Evolutionary conservation across 2,113 vertebrate genomes (phyloP).

Genomic region (Octodon degus): DNA sequence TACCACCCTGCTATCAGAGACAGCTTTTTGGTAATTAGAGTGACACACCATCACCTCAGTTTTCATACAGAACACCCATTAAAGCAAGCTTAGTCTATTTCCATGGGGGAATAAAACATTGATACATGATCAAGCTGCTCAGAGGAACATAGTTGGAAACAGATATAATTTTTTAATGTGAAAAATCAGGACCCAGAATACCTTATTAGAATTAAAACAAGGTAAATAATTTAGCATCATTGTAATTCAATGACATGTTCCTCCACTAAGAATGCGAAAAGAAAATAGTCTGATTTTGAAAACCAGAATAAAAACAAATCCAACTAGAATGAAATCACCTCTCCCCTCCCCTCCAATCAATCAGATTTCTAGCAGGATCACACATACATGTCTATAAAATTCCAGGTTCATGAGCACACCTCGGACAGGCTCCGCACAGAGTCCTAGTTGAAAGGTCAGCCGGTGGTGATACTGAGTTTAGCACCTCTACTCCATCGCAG

Average conservation of each 20-base stretch:
- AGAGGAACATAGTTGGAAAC: background rate
- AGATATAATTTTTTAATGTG: background rate
- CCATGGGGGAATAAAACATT: background rate
- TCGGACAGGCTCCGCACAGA: background rate
- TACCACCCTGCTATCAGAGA: conserved; percentile 30
- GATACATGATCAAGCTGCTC: background rate
- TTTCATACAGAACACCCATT: conserved; percentile 44
- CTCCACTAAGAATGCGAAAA: background rate
- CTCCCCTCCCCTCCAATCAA: background rate
- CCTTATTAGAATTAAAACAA: conserved; percentile 20
- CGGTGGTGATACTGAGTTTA: background rate
- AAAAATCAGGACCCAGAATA: conserved; percentile 17
- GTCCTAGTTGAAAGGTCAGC: background rate
- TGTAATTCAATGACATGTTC: background rate
- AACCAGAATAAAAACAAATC: background rate
- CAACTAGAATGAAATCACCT: background rate
- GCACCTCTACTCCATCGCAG: background rate
- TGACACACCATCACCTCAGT: conserved; percentile 4
- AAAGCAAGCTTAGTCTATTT: conserved; percentile 50
- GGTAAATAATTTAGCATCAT: background rate
- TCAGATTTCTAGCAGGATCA: background rate
- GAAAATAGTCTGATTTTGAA: background rate
- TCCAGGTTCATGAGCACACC: background rate
- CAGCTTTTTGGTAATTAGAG: conserved; percentile 51
- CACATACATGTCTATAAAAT: fast-evolving